Evolutionary conservation across 2,888 invertebrate genomes (phyloP), one percentile per base, ranked within the genome.

Genomic region (Odontocolon sp.): DNA sequence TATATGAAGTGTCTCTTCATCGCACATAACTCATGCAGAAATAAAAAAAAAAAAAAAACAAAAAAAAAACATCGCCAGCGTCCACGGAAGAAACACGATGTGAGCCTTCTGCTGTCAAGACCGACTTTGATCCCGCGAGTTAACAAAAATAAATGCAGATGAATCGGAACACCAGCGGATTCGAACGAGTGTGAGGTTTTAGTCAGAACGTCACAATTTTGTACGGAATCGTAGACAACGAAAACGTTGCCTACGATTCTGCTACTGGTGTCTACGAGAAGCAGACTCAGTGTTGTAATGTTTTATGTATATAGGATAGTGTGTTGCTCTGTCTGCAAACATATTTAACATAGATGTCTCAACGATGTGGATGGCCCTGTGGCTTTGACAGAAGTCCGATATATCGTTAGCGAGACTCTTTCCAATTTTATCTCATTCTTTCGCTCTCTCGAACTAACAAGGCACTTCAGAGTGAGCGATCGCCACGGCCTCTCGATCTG

Each of bases 91-190:
- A 63, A 45, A 57, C 68, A 61, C 57, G 8, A 42, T 38, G 26
- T 36, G 40, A 50, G 47, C 21, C 23, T 8, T 8, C 16, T 11
- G 47, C 11, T 36, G 31, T 28, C 21, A 18, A 3, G 18, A 14
- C 33, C 52, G 14, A 23, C 18, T 68, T 61, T 45, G 52, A 45
- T 38, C 28, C 18, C 28, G 18, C 11, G 33, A 36, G 31, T 63
- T 33, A 61, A 72, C 64, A 50, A 72, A 61, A 38, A 73, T 61
- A 61, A 61, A 61, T 68, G 36, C 61, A 6, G 33, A 50, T 28
- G 33, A 36, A 11, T 52, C 11, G 1, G 4, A 18, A 59, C 21
- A 47, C 11, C 23, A 42, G n/a, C 6, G 33, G 40, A 23, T 14
- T 14, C 36, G 38, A 56, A 45, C n/a, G n/a, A 45, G n/a, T 11